A percentile compares a stretch with the other conserved stretches of the same genome.
Conservation (phyloP, 2,797 vertebrate species). For the Cynopterus sphinx region DNA sequence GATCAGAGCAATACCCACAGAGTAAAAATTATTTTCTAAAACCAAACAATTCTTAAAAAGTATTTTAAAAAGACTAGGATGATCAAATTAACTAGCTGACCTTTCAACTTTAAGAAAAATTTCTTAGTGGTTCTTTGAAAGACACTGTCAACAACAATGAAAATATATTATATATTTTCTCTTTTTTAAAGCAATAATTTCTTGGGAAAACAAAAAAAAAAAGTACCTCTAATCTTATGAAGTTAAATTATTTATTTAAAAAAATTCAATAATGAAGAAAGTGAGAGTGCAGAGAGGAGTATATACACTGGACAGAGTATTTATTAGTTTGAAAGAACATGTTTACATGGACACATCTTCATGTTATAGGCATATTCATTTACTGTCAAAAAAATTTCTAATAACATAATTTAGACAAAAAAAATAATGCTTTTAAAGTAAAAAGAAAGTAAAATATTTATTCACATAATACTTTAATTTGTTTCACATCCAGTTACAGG, state of each 20-base stretch:
- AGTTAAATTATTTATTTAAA: slow-evolving; percentile 49
- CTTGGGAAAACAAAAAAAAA: background rate
- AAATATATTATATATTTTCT: background rate
- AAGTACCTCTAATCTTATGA: background rate
- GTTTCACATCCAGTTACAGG: background rate
- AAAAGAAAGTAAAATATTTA: background rate
- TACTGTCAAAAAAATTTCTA: background rate
- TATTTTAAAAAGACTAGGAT: background rate
- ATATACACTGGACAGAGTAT: background rate
- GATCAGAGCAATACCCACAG: background rate
- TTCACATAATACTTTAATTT: background rate
- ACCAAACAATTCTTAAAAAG: background rate
- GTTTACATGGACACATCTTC: background rate
- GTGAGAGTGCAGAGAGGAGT: background rate
- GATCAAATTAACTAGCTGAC: background rate
- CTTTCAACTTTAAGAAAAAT: slow-evolving; percentile 40
- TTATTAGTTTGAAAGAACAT: background rate
- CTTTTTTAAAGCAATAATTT: slow-evolving; percentile 44
- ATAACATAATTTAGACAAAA: background rate
- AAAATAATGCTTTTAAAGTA: background rate
- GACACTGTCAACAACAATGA: background rate
- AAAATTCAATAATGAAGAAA: background rate
- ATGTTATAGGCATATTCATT: background rate
- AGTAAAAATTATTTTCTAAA: slow-evolving; percentile 11
- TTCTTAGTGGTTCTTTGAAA: background rate